These are phyloP conservation scores for Caretta caretta DNA, from an alignment of 2,113 vertebrate species.

Conservation along the genomic window DNA sequence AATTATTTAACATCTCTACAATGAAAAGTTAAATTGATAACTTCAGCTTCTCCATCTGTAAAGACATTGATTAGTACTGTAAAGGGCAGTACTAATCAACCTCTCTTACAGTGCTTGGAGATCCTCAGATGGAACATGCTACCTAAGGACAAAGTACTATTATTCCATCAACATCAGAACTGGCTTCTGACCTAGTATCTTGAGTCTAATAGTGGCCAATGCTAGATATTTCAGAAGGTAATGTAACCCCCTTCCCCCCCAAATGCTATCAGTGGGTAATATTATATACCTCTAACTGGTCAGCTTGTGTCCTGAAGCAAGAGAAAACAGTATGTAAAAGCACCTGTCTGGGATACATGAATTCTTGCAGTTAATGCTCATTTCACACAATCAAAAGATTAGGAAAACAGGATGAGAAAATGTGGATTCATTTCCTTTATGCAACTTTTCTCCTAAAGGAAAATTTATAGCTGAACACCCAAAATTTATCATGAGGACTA, in stretches of 20 bases:
- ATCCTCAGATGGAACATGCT: background rate
- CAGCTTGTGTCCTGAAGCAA: background rate
- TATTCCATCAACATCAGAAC: background rate
- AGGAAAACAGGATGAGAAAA: background rate
- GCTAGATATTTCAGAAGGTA: background rate
- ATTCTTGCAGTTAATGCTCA: background rate
- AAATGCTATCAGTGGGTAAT: accelerated
- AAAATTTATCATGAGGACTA: background rate
- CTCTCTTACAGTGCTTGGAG: background rate
- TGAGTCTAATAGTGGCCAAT: background rate
- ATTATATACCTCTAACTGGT: accelerated
- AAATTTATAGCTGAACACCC: background rate
- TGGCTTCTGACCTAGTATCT: background rate
- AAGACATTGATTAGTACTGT: background rate
- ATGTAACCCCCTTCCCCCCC: background rate
- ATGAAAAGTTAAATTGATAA: background rate
- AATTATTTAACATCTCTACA: background rate
- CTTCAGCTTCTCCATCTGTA: background rate
- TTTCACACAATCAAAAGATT: background rate
- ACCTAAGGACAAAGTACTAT: background rate
- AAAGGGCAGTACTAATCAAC: background rate
- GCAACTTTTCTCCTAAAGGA: background rate
- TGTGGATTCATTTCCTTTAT: background rate
- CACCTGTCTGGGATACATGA: background rate
- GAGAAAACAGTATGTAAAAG: background rate